Percentiles rank a stretch among this genome's conserved stretches.
Conservation (phyloP, 2,113 vertebrate species). For the Erinaceus europaeus region DNA sequence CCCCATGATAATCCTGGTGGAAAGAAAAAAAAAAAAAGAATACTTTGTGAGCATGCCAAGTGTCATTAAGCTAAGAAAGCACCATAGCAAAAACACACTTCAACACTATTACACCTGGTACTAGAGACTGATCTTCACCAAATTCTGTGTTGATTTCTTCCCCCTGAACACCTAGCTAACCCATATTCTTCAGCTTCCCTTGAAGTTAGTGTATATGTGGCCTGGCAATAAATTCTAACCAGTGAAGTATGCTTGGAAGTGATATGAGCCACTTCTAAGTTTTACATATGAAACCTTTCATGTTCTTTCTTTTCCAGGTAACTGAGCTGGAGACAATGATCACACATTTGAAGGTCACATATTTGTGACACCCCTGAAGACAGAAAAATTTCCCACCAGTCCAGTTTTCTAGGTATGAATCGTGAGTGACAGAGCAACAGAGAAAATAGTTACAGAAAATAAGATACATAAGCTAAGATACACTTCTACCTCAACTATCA, state of each 20-base stretch:
- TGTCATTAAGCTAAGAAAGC: background rate
- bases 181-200: background rate
- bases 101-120: background rate
- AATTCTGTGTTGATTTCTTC: background rate
- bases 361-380: background rate
- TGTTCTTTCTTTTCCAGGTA: background rate
- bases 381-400: background rate
- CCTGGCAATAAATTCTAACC: background rate
- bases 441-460: background rate
- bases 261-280: background rate
- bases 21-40: background rate
- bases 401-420: background rate
- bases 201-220: background rate
- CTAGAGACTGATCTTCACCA: background rate
- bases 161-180: background rate
- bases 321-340: background rate
- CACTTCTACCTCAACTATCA: background rate
- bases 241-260: background rate
- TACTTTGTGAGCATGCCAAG: background rate
- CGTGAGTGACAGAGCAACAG: background rate
- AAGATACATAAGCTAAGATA: background rate
- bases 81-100: background rate
- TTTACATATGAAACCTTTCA: background rate
- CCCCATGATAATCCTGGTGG: too few species aligned
- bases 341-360: background rate